A percentile compares a stretch with the other conserved stretches of the same genome.
phyloP scores from a whole-genome alignment of 2,888 invertebrate species.

The Cetonia aurata region DNA sequence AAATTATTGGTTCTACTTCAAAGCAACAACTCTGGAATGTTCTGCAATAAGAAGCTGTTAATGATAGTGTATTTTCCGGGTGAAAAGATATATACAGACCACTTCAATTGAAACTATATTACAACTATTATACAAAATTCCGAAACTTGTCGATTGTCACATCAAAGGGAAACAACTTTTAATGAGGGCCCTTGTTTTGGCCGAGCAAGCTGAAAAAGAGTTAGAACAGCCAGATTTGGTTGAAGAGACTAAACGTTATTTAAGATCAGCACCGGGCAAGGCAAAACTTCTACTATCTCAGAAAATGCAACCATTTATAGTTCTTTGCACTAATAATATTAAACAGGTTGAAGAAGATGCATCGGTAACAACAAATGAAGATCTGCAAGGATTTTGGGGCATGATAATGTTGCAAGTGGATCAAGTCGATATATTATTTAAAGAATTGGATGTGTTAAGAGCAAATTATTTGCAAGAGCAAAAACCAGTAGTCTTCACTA shows the following conservation, averaged over 20 bases:
- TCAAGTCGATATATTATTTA: constrained; percentile 84
- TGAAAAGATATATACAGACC: too few species aligned
- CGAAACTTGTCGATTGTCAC: too few species aligned
- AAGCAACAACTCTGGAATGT: too few species aligned
- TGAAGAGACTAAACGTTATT: constrained; percentile 86
- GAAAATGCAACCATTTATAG: constrained; percentile 96
- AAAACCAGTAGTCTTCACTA: constrained; percentile 33
- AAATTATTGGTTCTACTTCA: too few species aligned
- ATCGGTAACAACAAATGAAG: constrained; percentile 90
- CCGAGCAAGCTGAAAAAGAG: constrained; percentile 78
- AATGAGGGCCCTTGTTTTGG: constrained; percentile 76
- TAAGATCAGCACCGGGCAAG: constrained; percentile 92
- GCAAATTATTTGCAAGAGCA: constrained; percentile 76
- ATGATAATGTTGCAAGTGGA: constrained; percentile 94
- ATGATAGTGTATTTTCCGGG: too few species aligned
- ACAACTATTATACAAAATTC: too few species aligned
- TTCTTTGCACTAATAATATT: constrained; percentile 68
- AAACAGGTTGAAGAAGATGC: constrained; percentile 80
- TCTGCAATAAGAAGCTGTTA: too few species aligned
- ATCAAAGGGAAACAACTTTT: constrained; percentile 80
- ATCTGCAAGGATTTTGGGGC: constrained; percentile 97
- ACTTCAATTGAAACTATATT: too few species aligned
- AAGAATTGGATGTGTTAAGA: constrained; percentile 75
- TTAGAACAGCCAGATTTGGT: constrained; percentile 70
- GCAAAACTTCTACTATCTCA: constrained; percentile 89